These are phyloP conservation scores for Danio tinwini DNA, from an alignment of 2,797 vertebrate genomes.

Conservation along the genomic window DNA sequence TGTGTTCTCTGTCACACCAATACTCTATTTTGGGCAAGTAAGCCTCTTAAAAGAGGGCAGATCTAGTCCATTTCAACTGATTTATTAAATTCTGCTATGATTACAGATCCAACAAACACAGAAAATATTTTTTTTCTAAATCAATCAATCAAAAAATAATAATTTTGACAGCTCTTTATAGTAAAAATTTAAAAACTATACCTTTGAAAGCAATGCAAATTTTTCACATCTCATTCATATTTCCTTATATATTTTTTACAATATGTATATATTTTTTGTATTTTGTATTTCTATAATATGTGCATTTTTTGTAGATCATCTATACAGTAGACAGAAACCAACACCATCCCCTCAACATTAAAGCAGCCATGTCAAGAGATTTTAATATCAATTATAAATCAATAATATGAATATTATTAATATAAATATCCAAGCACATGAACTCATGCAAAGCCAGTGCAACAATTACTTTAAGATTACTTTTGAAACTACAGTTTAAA, in stretches of 20 bases:
- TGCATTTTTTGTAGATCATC: too few relatives aligned
- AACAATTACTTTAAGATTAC: neutral
- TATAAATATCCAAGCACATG: neutral
- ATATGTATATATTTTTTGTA: too few relatives aligned
- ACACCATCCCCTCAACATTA: neutral
- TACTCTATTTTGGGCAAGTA: slow-evolving; percentile 24
- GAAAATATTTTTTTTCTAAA: too few relatives aligned
- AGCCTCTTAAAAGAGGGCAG: slow-evolving; percentile 33
- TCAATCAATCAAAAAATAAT: too few relatives aligned
- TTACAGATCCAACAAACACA: neutral
- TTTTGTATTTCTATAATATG: too few relatives aligned
- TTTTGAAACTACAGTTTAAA: neutral
- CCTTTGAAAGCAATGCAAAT: too few relatives aligned
- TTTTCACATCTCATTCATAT: too few relatives aligned
- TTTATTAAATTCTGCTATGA: slow-evolving; percentile 21
- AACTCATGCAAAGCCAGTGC: neutral
- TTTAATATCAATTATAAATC: neutral
- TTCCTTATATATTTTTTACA: too few relatives aligned
- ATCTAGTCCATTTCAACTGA: slow-evolving; percentile 27
- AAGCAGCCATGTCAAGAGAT: neutral
- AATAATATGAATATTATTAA: neutral
- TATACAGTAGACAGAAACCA: neutral
- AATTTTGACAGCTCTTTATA: too few relatives aligned
- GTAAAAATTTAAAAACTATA: too few relatives aligned
- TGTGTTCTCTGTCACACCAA: neutral